Base-by-base conservation (phyloP, 2,888 invertebrate genomes). In the Adelphocoris suturalis region DNA sequence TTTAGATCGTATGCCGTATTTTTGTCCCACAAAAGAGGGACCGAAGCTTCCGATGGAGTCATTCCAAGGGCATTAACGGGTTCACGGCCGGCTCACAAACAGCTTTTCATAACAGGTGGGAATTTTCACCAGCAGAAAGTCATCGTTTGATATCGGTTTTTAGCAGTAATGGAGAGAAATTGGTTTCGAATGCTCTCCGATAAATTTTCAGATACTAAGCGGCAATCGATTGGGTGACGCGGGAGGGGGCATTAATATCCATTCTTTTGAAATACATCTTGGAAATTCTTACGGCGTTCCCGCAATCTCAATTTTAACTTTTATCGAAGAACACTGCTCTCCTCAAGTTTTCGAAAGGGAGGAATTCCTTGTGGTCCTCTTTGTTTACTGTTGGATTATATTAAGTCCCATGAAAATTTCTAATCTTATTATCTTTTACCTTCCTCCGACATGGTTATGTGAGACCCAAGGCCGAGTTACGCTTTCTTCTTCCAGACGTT, bases 1-100 rank as follows among this genome's bases (percentile, higher is more conserved):
- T 68, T 68, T 68, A 68, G 68, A 68, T 68, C 68, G 68, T 68
- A 68, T 68, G 68, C 23, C 68, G 68, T 68, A 68, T 68, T 68
- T 68, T 68, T 7, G 23, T 19, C 12, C 23, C 68, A 68, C 23
- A 23, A 68, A 23, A 68, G 68, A 23, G 23, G 13, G 27, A 23
- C 19, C 57, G 57, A n/a, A 57, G n/a, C 52, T n/a, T 57, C 19
- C 27, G 68, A 68, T 68, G 68, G 68, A 68, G 68, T 68, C 68
- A 68, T 68, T 23, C 68, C 13, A 68, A 27, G 23, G 68, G 23
- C 68, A 68, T 68, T 68, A 68, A 23, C 68, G 68, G 68, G 68
- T 68, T 68, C 68, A 68, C 68, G 68, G 68, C 23, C 27, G 57
- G 19, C n/a, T 57, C 57, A n/a, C 68, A 68, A 68, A 68, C 68